Percentiles rank a stretch among this genome's conserved stretches.
These are phyloP conservation scores for Archips xylosteana DNA, from an alignment of 2,888 invertebrate genomes.

Conservation along the genomic window DNA sequence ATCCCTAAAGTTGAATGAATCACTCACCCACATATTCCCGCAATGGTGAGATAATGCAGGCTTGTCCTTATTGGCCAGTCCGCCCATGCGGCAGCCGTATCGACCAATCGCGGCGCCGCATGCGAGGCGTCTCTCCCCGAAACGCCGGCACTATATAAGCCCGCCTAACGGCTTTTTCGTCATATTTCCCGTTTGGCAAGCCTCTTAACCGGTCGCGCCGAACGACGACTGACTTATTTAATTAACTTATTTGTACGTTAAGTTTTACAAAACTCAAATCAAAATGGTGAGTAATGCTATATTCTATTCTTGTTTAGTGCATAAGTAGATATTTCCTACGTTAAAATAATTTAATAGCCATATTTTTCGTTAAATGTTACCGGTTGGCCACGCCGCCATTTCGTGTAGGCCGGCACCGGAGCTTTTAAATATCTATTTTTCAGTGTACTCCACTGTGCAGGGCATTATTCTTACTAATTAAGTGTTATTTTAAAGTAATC, in stretches of 20 bases:
- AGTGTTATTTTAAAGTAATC: not conserved
- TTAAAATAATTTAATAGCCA: slow-evolving; percentile 16
- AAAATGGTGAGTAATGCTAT: slow-evolving; percentile 78
- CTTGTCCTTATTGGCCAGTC: slow-evolving; percentile 76
- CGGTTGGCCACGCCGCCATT: slow-evolving; percentile 75
- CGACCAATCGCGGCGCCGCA: slow-evolving; percentile 77
- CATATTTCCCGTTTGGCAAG: slow-evolving; percentile 88
- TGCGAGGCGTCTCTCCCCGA: slow-evolving; percentile 81
- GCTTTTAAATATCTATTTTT: not conserved
- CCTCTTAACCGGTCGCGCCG: slow-evolving; percentile 88
- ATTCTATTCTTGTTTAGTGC: slow-evolving; percentile 43
- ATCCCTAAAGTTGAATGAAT: slow-evolving; percentile 51
- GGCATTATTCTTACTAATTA: slow-evolving; percentile 18
- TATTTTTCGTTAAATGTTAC: slow-evolving; percentile 50
- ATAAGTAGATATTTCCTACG: slow-evolving; percentile 34
- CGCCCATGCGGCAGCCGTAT: slow-evolving; percentile 74
- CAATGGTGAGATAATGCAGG: slow-evolving; percentile 80
- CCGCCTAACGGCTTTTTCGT: slow-evolving; percentile 71
- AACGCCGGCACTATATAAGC: slow-evolving; percentile 85
- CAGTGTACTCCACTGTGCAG: slow-evolving; percentile 4
- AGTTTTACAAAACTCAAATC: slow-evolving; percentile 78
- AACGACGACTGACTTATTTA: slow-evolving; percentile 82
- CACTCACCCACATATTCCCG: slow-evolving; percentile 81
- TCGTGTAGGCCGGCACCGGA: slow-evolving; percentile 55
- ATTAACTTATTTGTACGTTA: slow-evolving; percentile 78